Base-by-base conservation (phyloP, 2,113 vertebrate genomes). In the Archilochus colubris region DNA sequence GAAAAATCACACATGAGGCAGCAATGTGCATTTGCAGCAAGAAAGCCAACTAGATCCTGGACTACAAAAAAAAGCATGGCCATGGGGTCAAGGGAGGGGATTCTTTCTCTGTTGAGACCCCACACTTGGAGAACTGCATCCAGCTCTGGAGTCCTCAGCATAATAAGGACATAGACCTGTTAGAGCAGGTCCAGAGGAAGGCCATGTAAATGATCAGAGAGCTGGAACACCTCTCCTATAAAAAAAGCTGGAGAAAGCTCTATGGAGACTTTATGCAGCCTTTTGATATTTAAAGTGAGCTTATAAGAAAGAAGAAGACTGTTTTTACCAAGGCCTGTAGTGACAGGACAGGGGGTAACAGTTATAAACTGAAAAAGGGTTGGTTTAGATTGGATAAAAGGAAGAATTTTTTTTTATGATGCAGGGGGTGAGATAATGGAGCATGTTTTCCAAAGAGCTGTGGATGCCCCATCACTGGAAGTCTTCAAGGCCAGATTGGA, bases 41-140 rank as follows among this genome's bases (percentile, higher is more conserved):
- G 80, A 62, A 40, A 40, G 40, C 40, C 40, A 40, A 40, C 40
- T 40, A 5, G 10, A 12, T 40, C 40, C 40, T 40, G 40, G 40
- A 40, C 40, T 40, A 40, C 40, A 40, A 13, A 40, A 40, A 40
- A 10, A 40, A 40, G 40, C 40, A 40, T 40, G 40, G 40, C 40
- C 40, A 12, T 9, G 40, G 44, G 9, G 18, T 8, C 38, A 66
- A 14, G 36, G 48, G 28, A 43, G 48, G 48, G 2, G 59, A 43
- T 53, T 53, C 38, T 43, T 1, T 28, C 17, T 28, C 22, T 51
- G 1, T 0, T 51, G 28, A 63, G 58, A 77, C 28, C 5, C 12
- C 21, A 38, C 21, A 38, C 16, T 46, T 20, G 12, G 6, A 63
- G 28, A 12, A 2, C 15, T 40, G 9, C 1, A 0, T 77, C 15